Evolutionary conservation across 2,888 invertebrate species (phyloP).

Genomic region (Acanthosepion lycidas): DNA sequence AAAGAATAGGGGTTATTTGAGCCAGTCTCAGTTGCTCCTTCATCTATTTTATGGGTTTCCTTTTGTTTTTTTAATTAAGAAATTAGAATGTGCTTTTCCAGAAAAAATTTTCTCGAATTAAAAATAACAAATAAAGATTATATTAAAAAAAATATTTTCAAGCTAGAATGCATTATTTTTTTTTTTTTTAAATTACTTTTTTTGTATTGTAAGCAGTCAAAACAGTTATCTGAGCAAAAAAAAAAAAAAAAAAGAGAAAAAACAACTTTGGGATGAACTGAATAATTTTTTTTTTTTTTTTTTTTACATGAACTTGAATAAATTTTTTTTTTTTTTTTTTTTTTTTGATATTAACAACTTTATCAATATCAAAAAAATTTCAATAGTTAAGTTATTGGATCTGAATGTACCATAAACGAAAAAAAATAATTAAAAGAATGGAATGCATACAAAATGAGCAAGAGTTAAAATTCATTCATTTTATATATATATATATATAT

Average conservation of each 20-base stretch:
- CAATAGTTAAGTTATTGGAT: not conserved
- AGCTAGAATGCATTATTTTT: not conserved
- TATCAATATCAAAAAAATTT: not conserved
- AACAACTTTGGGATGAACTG: not conserved
- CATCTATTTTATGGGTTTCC: not conserved
- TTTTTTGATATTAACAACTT: not conserved
- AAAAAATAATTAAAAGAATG: not conserved
- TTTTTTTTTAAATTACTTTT: not conserved
- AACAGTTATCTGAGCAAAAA: too few species aligned
- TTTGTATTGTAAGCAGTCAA: too few species aligned
- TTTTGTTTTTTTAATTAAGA: too few species aligned
- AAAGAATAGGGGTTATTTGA: not conserved
- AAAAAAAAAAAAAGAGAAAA: too few species aligned
- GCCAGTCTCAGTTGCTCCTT: not conserved
- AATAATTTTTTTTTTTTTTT: not conserved
- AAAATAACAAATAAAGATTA: not conserved
- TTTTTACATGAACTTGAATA: not conserved
- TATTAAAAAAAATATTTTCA: too few species aligned
- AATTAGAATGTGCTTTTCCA: too few species aligned
- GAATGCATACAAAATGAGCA: constrained; percentile 45
- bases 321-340: not conserved
- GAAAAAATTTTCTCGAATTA: not conserved
- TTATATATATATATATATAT: not conserved
- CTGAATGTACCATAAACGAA: not conserved
- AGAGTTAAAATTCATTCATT: not conserved